Evolutionary conservation across 1,140 invertebrate genomes (phyloP), one percentile per base, ranked within the genome.

Genomic region (Colletes latitarsis): DNA sequence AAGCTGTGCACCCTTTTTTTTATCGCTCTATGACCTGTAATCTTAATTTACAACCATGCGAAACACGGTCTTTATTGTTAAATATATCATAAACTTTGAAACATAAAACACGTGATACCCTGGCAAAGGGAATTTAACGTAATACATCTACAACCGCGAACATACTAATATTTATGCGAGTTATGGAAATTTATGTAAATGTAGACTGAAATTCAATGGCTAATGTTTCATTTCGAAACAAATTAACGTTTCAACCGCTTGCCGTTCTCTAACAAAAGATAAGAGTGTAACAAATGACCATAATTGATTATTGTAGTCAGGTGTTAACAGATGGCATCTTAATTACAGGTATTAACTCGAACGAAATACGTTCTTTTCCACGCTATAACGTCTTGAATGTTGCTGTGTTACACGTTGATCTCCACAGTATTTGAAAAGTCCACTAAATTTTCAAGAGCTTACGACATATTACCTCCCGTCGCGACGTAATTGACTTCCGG

Each of bases 151-250:
- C 53, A 17, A 57, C 53, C 15, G 17, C 4, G n/a, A 4, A 2
- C 6, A 17, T 17, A 17, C 15, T 9, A n/a, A 4, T 17, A 4
- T 57, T 57, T 57, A 60, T 21, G 19, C 19, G 9, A n/a, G 6
- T 21, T 74, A 52, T 63, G 72, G 58, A 63, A 63, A 74, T 63
- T 63, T 63, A 74, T 63, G 72, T 15, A 53, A 74, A 74, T 64
- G 60, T 21, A 64, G 6, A 53, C 30, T 60, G 72, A 64, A 64
- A 74, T 74, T 74, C 58, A 64, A 52, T 53, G 60, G 30, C 21
- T 53, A 64, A 74, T 74, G 63, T 74, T 74, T 74, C 72, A 74
- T 64, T 74, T 74, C 72, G 46, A 52, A 64, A 64, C 72, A 60
- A 64, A 74, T 74, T 74, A 74, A 53, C 72, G 72, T 74, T n/a